Conservation (phyloP, 2,797 vertebrate genomes). For the Sphenopsis melanotis region DNA sequence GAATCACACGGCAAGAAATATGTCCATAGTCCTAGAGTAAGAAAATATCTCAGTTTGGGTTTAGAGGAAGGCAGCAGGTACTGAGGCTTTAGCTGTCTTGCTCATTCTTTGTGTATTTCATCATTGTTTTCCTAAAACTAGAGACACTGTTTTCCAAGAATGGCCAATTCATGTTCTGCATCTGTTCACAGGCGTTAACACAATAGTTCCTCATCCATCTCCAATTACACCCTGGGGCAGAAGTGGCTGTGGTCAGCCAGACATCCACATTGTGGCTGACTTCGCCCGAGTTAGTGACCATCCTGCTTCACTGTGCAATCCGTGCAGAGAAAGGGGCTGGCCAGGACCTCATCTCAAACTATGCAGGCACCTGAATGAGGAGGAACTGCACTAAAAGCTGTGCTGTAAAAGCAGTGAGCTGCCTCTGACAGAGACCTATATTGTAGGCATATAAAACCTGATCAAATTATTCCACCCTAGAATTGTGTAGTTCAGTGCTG, state of each 20-base stretch:
- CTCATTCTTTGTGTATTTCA: not conserved
- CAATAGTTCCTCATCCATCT: not conserved
- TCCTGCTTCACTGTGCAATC: not conserved
- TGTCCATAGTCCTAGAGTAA: rapidly evolving
- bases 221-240: not conserved
- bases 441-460: not conserved
- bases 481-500: not conserved
- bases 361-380: not conserved
- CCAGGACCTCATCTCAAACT: not conserved
- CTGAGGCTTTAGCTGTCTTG: not conserved
- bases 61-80: not conserved
- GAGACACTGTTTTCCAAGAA: not conserved
- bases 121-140: not conserved
- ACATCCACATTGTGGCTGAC: not conserved
- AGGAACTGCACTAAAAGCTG: not conserved
- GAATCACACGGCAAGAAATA: not conserved
- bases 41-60: not conserved
- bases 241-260: not conserved
- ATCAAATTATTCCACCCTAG: not conserved
- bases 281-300: not conserved
- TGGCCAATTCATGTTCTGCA: not conserved
- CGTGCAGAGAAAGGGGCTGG: not conserved
- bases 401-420: not conserved
- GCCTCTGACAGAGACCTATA: not conserved
- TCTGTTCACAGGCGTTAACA: not conserved